phyloP scores from a whole-genome alignment of 2,797 vertebrate species.

The Scyliorhinus canicula region DNA sequence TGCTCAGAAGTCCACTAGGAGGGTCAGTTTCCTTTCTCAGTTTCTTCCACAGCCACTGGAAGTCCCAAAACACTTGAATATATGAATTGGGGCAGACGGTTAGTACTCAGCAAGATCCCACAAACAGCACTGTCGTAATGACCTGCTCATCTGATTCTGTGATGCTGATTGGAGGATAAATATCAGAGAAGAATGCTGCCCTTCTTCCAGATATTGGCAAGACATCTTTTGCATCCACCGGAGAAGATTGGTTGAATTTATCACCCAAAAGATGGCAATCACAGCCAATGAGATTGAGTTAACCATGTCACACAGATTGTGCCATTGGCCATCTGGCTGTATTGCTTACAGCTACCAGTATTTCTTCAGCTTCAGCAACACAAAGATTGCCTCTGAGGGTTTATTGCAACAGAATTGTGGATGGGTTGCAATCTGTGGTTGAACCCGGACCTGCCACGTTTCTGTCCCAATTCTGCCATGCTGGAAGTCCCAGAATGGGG shows the following conservation, averaged over 20 bases:
- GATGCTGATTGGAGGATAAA: not conserved
- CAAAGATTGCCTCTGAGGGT: not conserved
- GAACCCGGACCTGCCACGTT: not conserved
- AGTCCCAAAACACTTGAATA: not conserved
- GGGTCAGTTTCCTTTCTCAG: too few relatives aligned
- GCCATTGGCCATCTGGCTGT: not conserved
- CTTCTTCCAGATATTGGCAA: not conserved
- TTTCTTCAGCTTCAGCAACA: not conserved
- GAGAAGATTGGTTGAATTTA: not conserved
- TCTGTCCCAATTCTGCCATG: not conserved
- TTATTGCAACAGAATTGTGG: not conserved
- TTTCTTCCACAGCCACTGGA: not conserved
- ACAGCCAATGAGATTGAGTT: not conserved
- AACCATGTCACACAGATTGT: not conserved
- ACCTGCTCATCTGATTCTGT: not conserved
- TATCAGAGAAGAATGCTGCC: too few relatives aligned
- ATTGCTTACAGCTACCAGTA: not conserved
- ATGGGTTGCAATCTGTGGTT: not conserved
- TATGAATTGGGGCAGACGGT: not conserved
- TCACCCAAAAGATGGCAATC: not conserved
- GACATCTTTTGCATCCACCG: not conserved
- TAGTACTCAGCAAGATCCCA: too few relatives aligned
- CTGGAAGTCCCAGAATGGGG: not conserved
- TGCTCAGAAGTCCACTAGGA: too few relatives aligned
- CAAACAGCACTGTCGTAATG: not conserved